A percentile compares a stretch with the other conserved stretches of the same genome.
Evolutionary conservation across 2,113 vertebrate species (phyloP).

Genomic region (Eulemur macaco): DNA sequence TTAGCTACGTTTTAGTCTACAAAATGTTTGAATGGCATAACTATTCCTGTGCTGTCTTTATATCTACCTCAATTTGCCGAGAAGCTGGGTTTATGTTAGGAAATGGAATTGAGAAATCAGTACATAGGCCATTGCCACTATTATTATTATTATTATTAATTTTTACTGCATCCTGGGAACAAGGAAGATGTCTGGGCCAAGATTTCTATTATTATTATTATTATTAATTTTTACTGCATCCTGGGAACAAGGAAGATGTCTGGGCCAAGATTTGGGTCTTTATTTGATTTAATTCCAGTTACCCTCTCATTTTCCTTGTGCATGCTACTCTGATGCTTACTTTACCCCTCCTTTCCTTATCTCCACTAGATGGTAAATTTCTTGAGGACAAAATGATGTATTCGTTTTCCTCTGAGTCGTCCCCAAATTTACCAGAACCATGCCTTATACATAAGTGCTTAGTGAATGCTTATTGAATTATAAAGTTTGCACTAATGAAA

Average conservation of each 20-base stretch:
- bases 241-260: neutral
- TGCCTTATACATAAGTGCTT: neutral
- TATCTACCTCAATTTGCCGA: neutral
- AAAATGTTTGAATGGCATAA: neutral
- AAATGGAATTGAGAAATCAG: neutral
- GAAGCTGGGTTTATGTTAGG: neutral
- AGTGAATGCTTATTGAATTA: neutral
- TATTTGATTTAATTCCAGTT: neutral
- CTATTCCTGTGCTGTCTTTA: neutral
- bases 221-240: neutral
- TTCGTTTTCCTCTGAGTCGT: neutral
- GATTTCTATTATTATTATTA: neutral
- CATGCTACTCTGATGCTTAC: neutral
- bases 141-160: neutral
- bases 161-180: neutral
- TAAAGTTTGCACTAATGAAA: neutral
- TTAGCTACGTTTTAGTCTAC: neutral
- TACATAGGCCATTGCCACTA: neutral
- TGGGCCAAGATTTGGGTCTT: neutral
- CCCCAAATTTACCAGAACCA: neutral
- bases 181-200: neutral
- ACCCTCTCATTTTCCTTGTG: neutral
- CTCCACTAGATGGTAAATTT: neutral
- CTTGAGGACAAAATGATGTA: neutral
- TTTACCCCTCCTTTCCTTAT: neutral